phyloP scores from a whole-genome alignment of 2,888 invertebrate species.

The Oscheius sp. region DNA sequence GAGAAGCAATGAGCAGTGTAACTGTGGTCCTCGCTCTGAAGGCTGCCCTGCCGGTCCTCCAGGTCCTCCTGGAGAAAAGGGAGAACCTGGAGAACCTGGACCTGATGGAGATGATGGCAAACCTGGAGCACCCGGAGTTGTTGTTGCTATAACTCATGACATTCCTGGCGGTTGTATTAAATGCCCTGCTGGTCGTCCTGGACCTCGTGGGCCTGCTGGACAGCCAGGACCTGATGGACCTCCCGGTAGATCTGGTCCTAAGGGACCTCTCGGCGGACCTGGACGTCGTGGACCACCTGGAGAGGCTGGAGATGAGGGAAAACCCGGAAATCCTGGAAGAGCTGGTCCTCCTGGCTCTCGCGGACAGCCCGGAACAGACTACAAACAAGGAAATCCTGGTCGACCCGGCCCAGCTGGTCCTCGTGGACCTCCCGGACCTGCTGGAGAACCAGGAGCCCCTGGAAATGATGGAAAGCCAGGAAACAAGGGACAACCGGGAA shows the following conservation, averaged over 20 bases:
- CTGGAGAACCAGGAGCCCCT: not conserved
- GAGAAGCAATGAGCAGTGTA: constrained; percentile 54
- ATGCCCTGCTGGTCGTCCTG: constrained; percentile 49
- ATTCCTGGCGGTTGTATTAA: constrained; percentile 60
- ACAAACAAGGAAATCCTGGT: constrained; percentile 49
- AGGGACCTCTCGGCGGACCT: constrained; percentile 47
- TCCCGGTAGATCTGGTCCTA: constrained; percentile 45
- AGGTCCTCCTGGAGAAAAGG: constrained; percentile 45
- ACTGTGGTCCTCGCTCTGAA: constrained; percentile 54
- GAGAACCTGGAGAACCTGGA: constrained; percentile 31
- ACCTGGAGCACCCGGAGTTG: constrained; percentile 54
- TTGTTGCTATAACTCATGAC: constrained; percentile 56
- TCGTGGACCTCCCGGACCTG: constrained; percentile 36
- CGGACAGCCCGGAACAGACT: constrained; percentile 52
- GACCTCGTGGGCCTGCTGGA: constrained; percentile 48
- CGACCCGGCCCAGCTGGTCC: constrained; percentile 51
- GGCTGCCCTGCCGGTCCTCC: constrained; percentile 62
- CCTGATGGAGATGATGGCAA: constrained; percentile 48
- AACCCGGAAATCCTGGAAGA: constrained; percentile 49
- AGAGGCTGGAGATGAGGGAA: constrained; percentile 52
- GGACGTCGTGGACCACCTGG: constrained; percentile 52
- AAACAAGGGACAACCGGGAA: constrained; percentile 6
- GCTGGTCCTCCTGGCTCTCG: constrained; percentile 55
- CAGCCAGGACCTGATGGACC: constrained; percentile 43
- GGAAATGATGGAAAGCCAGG: constrained; percentile 7